Evolutionary conservation across 2,888 invertebrate species (phyloP).

Genomic region (Corythucha ciliata): DNA sequence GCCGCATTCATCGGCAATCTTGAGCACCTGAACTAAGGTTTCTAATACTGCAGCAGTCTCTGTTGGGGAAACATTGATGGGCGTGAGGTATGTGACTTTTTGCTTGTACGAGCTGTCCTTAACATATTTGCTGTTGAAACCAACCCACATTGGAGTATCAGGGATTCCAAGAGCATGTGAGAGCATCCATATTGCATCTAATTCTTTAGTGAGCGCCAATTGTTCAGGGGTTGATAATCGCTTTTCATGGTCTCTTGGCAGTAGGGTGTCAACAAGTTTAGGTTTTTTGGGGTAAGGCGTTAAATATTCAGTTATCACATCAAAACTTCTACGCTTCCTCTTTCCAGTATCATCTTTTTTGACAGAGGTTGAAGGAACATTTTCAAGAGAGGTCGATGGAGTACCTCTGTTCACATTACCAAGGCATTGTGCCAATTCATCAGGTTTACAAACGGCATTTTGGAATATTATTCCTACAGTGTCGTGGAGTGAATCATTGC

Average conservation of each 20-base stretch:
- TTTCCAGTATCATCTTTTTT: no score
- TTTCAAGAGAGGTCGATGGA: no score
- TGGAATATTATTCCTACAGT: conserved; percentile 26
- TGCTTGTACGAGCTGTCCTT: not conserved
- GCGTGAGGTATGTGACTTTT: not conserved
- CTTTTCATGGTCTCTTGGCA: not conserved
- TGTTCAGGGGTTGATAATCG: not conserved
- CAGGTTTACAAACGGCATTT: no score
- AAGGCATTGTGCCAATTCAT: no score
- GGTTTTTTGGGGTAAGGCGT: not conserved
- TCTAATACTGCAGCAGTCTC: not conserved
- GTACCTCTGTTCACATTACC: no score
- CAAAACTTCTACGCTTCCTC: no score
- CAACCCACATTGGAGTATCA: not conserved
- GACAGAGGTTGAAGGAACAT: no score
- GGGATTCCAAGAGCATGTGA: not conserved
- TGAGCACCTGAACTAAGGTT: not conserved
- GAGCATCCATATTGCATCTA: not conserved
- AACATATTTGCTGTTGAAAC: not conserved
- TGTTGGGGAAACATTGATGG: not conserved
- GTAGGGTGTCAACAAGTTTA: not conserved
- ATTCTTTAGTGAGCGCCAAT: no score
- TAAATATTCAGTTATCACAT: not conserved
- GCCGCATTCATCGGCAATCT: not conserved
- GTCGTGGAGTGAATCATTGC: conserved; percentile 40